These are phyloP conservation scores for Enteromius mattozi DNA, from an alignment of 2,797 vertebrate species.

Conservation along the genomic window DNA sequence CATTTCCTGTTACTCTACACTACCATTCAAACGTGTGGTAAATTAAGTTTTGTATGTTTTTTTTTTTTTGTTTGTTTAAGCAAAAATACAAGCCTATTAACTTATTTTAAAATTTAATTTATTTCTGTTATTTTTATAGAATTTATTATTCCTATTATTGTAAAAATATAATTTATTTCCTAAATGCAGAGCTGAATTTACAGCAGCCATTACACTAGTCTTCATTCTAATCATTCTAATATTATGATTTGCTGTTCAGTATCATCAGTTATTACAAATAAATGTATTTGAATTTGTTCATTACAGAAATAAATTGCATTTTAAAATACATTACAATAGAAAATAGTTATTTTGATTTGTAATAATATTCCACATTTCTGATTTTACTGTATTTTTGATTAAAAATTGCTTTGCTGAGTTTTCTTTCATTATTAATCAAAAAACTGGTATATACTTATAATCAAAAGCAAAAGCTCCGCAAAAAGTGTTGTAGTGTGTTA, in stretches of 20 bases:
- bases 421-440: background rate
- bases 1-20: background rate
- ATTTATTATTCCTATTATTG: too few species aligned
- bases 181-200: background rate
- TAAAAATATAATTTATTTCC: too few species aligned
- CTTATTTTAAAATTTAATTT: too few species aligned
- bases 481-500: background rate
- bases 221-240: background rate
- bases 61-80: too few species aligned
- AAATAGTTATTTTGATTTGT: background rate
- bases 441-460: background rate
- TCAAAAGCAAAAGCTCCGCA: background rate
- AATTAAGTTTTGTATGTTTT: too few species aligned
- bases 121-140: too few species aligned
- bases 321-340: background rate
- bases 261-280: too few species aligned
- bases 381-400: background rate
- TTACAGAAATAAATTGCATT: background rate
- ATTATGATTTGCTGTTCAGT: too few species aligned
- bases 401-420: background rate
- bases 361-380: background rate
- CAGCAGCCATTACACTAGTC: background rate
- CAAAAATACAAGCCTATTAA: too few species aligned
- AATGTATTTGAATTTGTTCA: too few species aligned
- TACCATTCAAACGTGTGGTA: background rate